Conservation (phyloP, 2,113 vertebrate species). For the Mormoops blainvillei region DNA sequence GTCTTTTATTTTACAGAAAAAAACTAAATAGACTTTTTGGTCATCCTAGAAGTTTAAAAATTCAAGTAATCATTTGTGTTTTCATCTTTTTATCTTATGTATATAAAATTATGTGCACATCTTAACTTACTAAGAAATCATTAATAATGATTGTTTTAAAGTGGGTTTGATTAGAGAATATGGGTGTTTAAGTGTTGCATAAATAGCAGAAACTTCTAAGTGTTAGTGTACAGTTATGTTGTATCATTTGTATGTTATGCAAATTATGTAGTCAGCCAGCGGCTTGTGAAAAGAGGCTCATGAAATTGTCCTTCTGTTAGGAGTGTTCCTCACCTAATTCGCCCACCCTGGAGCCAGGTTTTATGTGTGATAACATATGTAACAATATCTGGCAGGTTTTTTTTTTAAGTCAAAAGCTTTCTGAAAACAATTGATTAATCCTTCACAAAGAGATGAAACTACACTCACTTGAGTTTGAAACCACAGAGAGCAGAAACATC, state of each 20-base stretch:
- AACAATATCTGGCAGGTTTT: neutral
- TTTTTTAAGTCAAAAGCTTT: neutral
- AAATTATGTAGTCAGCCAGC: neutral
- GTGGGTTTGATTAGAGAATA: neutral
- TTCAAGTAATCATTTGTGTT: neutral
- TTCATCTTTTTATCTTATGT: neutral
- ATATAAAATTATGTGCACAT: neutral
- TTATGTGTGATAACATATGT: neutral
- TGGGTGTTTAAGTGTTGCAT: neutral
- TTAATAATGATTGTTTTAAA: neutral
- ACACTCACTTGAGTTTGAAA: neutral
- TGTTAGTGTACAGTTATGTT: neutral
- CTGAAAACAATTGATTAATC: neutral
- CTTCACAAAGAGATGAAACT: neutral
- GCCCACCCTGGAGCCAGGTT: neutral
- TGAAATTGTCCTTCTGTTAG: neutral
- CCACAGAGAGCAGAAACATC: neutral
- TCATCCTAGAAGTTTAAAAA: neutral
- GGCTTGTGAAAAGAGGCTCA: neutral
- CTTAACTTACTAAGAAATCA: slow-evolving; percentile 4
- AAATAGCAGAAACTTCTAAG: neutral
- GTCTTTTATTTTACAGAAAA: no score
- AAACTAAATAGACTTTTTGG: no score
- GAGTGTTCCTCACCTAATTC: neutral
- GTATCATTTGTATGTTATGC: neutral